Percentiles rank a stretch among this genome's conserved stretches.
Conservation (phyloP, 2,797 vertebrate genomes). For the Kryptolebias ocellatus region DNA sequence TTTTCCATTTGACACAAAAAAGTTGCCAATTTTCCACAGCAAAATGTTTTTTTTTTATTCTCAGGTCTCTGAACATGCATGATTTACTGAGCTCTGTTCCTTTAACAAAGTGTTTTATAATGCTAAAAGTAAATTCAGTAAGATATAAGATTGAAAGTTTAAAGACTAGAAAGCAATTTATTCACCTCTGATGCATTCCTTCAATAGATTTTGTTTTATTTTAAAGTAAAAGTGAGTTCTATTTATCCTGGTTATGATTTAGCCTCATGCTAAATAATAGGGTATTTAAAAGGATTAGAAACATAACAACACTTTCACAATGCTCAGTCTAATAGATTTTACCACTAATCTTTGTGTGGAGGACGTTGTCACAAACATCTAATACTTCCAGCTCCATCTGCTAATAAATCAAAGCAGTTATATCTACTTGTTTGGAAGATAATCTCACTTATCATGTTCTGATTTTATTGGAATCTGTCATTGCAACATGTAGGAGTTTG, state of each 20-base stretch:
- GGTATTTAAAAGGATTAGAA: no score
- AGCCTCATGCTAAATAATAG: no score
- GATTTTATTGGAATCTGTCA: constrained; percentile 16
- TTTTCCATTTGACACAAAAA: constrained; percentile 47
- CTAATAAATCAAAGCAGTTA: not conserved
- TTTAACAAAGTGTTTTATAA: not conserved
- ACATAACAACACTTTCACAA: no score
- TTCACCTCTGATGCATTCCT: no score
- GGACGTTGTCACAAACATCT: not conserved
- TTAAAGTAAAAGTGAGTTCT: no score
- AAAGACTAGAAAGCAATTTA: no score
- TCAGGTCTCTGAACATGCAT: constrained; percentile 13
- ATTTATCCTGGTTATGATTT: no score
- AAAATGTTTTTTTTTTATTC: constrained; percentile 19
- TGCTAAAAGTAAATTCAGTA: not conserved
- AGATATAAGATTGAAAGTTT: not conserved
- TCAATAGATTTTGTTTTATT: no score
- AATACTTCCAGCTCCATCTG: not conserved
- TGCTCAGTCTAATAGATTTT: no score
- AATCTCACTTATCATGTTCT: not conserved
- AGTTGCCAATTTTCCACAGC: constrained; percentile 38
- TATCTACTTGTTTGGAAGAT: not conserved
- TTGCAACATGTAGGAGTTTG: not conserved
- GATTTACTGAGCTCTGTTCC: not conserved
- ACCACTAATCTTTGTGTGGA: no score